Evolutionary conservation across 2,797 vertebrate genomes (phyloP).

Genomic region (Myoxocephalus aenaeus): DNA sequence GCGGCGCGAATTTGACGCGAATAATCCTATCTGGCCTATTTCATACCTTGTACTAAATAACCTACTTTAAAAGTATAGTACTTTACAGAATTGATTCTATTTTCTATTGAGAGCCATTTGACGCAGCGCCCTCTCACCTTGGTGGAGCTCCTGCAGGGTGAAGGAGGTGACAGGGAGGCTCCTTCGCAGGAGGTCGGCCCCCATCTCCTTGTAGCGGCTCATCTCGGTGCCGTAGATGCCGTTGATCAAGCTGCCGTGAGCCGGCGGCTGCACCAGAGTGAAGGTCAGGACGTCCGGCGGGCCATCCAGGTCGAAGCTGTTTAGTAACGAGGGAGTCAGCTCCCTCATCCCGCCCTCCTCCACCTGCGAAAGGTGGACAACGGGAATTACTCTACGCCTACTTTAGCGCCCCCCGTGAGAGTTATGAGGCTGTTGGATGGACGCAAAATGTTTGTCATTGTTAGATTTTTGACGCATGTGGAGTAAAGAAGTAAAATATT

Average conservation of each 20-base stretch:
- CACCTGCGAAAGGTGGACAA: slow-evolving; percentile 58
- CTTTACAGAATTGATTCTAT: not conserved
- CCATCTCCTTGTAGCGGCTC: slow-evolving; percentile 60
- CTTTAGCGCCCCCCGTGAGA: not conserved
- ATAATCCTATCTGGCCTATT: not conserved
- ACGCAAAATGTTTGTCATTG: not conserved
- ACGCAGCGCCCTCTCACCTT: slow-evolving; percentile 59
- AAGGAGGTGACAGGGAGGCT: slow-evolving; percentile 69
- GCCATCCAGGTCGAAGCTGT: slow-evolving; percentile 69
- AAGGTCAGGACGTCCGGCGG: slow-evolving; percentile 70
- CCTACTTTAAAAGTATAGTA: not conserved
- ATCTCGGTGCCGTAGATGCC: slow-evolving; percentile 62
- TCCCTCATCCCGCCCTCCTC: slow-evolving; percentile 74
- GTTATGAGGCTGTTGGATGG: not conserved
- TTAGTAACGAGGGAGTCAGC: slow-evolving; percentile 63
- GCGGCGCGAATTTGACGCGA: no score
- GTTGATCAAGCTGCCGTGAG: slow-evolving; percentile 72
- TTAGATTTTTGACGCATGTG: not conserved
- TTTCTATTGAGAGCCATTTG: not conserved
- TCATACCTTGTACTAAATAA: not conserved
- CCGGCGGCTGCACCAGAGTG: slow-evolving; percentile 59
- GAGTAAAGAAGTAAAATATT: not conserved
- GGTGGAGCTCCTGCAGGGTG: slow-evolving; percentile 75
- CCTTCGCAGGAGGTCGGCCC: slow-evolving; percentile 56
- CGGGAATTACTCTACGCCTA: not conserved